Conservation (phyloP, 2,888 invertebrate genomes). For the Saturnia japonica region DNA sequence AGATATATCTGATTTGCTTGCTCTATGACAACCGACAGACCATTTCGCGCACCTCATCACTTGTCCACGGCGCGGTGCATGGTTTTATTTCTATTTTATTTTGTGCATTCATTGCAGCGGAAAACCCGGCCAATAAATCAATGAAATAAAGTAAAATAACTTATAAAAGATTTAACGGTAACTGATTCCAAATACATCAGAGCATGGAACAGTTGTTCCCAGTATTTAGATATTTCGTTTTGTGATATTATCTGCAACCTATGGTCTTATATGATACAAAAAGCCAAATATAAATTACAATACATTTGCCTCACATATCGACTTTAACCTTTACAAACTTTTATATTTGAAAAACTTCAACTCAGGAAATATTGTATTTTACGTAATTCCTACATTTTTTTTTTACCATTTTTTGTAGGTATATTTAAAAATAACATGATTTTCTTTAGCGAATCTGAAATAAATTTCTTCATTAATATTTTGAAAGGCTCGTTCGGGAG, state of each 20-base stretch:
- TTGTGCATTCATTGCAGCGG: background rate
- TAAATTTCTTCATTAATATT: conserved; percentile 8
- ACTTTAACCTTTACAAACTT: background rate
- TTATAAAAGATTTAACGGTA: background rate
- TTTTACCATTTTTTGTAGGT: background rate
- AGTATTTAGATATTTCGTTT: no score
- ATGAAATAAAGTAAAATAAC: background rate
- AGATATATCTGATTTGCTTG: no score
- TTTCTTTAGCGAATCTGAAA: background rate
- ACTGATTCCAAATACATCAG: background rate
- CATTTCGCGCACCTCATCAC: no score
- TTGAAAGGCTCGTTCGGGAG: background rate
- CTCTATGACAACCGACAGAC: no score
- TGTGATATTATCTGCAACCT: no score
- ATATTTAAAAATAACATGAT: background rate
- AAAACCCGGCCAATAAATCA: background rate
- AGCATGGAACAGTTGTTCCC: background rate
- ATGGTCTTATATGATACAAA: background rate
- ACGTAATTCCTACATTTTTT: background rate
- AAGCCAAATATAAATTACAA: background rate
- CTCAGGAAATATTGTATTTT: background rate
- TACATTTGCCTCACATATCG: background rate
- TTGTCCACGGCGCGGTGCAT: no score
- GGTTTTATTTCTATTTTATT: no score
- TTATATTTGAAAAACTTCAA: background rate